Percentiles rank a stretch among this genome's conserved stretches.
Conservation (phyloP, 1,140 invertebrate genomes). For the Limonius californicus region DNA sequence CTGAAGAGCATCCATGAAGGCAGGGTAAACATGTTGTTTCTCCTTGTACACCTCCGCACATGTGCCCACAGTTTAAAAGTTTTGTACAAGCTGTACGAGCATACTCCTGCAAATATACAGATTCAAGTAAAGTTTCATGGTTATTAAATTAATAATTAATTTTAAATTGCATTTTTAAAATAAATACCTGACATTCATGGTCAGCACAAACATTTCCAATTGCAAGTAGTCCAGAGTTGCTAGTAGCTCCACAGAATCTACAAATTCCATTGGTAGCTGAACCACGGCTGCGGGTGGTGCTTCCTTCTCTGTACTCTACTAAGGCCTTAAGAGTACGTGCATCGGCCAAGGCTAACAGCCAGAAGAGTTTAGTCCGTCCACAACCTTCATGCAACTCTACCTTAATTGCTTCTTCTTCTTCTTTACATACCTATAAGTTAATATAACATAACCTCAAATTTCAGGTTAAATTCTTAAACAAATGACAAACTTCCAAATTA, state of each 20-base stretch:
- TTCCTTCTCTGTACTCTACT: constrained; percentile 86
- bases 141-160: neutral
- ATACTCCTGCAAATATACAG: constrained; percentile 61
- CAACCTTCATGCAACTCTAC: constrained; percentile 96
- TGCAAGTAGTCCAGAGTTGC: constrained; percentile 78
- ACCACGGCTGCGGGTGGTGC: constrained; percentile 47
- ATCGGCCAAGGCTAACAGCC: constrained; percentile 89
- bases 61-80: constrained; percentile 82
- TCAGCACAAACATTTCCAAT: constrained; percentile 93
- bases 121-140: neutral
- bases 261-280: constrained; percentile 69
- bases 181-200: constrained; percentile 78
- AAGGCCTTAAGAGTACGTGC: constrained; percentile 89
- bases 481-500: too few species aligned
- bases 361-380: constrained; percentile 91
- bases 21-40: constrained; percentile 86
- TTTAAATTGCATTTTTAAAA: neutral
- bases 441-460: too few species aligned
- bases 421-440: constrained; percentile 72
- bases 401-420: constrained; percentile 90
- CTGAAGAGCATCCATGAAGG: constrained; percentile 71
- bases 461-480: too few species aligned
- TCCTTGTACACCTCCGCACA: constrained; percentile 84
- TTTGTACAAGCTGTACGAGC: constrained; percentile 80
- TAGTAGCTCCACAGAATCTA: constrained; percentile 85